Percentiles rank a stretch among this genome's conserved stretches.
phyloP scores from a whole-genome alignment of 2,888 invertebrate genomes.

The Torymus tubicola region DNA sequence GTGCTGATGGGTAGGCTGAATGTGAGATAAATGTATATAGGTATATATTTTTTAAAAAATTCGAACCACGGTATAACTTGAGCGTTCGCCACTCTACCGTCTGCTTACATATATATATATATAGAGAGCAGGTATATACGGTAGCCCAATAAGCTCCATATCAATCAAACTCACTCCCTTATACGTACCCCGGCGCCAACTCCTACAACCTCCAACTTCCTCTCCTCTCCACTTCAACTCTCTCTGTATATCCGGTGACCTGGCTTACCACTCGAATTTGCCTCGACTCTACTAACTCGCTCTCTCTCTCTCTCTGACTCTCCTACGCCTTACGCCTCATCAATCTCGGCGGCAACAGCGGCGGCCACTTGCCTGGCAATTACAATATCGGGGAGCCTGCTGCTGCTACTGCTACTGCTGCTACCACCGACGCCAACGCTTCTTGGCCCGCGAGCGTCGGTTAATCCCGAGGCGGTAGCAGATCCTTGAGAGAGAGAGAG shows the following conservation, averaged over 20 bases:
- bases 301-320: too few species aligned
- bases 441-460: slow-evolving; percentile 7
- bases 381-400: slow-evolving; percentile 70
- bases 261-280: neutral
- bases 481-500: slow-evolving; percentile 28
- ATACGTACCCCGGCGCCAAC: neutral
- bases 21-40: too few species aligned
- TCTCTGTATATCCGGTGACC: neutral
- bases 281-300: slow-evolving; percentile 17
- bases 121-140: neutral
- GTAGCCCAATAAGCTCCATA: slow-evolving; percentile 9
- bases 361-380: slow-evolving; percentile 65
- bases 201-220: slow-evolving; percentile 6
- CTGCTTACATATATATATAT: too few species aligned
- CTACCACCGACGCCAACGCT: neutral
- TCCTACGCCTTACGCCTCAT: slow-evolving; percentile 37
- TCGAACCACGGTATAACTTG: neutral
- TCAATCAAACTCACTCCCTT: slow-evolving; percentile 27
- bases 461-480: slow-evolving; percentile 41
- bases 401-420: too few species aligned
- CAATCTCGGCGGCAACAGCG: slow-evolving; percentile 37
- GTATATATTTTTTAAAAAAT: too few species aligned
- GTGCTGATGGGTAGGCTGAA: too few species aligned
- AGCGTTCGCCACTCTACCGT: neutral
- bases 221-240: slow-evolving; percentile 16